A percentile compares a stretch with the other conserved stretches of the same genome.
phyloP scores from a whole-genome alignment of 2,113 vertebrate genomes.

The Struthio camelus region DNA sequence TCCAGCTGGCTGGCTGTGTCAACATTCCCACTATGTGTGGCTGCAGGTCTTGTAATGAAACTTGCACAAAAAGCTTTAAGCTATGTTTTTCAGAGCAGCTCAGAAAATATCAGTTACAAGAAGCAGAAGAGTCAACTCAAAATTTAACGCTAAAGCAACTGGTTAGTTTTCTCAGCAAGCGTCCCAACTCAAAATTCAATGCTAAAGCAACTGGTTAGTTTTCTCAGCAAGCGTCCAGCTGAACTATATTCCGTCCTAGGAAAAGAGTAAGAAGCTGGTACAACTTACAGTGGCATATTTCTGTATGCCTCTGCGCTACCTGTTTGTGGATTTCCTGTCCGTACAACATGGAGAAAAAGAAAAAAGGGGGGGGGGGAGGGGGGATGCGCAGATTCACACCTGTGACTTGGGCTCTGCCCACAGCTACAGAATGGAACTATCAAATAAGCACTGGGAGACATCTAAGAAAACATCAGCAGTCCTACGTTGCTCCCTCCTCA shows the following conservation, averaged over 20 bases:
- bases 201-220: too few species aligned
- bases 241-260: background rate
- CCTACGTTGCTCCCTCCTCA: background rate
- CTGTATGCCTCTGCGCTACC: background rate
- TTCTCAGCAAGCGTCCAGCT: background rate
- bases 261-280: background rate
- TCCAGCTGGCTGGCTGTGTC: background rate
- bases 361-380: background rate
- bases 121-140: background rate
- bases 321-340: background rate
- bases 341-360: background rate
- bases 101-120: background rate
- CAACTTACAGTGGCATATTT: background rate
- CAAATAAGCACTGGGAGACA: background rate
- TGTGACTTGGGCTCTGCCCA: background rate
- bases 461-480: background rate
- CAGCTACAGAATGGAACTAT: background rate
- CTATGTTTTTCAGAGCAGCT: background rate
- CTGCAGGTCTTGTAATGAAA: background rate
- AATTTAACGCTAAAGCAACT: background rate
- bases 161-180: background rate
- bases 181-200: background rate
- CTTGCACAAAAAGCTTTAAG: background rate
- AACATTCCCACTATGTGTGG: background rate
- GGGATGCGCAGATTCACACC: background rate